phyloP scores from a whole-genome alignment of 2,113 vertebrate genomes.

The Noctilio leporinus region DNA sequence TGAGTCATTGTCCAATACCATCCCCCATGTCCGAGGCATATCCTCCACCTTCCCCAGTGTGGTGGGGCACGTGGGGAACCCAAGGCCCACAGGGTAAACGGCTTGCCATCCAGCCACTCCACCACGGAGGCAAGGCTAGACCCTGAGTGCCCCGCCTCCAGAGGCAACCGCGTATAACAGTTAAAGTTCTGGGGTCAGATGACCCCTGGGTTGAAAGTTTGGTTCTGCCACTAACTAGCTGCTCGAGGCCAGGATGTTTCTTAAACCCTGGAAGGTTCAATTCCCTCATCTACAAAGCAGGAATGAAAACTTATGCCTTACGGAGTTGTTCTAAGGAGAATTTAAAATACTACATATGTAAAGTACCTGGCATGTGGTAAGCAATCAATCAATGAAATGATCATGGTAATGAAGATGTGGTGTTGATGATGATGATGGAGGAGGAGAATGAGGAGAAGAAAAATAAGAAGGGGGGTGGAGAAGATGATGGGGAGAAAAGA shows the following conservation, averaged over 20 bases:
- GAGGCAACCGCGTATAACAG: not conserved
- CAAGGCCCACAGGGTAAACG: not conserved
- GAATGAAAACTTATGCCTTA: not conserved
- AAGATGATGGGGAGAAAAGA: not conserved
- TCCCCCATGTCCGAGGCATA: not conserved
- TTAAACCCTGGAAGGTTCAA: not conserved
- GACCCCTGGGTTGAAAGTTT: not conserved
- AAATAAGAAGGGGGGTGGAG: not conserved
- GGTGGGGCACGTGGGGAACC: not conserved
- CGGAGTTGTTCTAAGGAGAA: not conserved
- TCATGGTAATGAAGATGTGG: not conserved
- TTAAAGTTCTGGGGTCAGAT: not conserved
- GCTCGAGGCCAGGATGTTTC: not conserved
- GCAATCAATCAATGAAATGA: not conserved
- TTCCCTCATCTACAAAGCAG: not conserved
- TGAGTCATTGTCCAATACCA: not conserved
- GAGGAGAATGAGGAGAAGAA: no score
- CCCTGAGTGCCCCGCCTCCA: not conserved
- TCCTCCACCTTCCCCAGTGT: not conserved
- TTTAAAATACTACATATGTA: not conserved
- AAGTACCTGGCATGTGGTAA: not conserved
- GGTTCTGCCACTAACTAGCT: not conserved
- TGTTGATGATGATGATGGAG: not conserved
- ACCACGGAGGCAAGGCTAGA: not conserved
- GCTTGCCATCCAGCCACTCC: not conserved